Evolutionary conservation across 2,888 invertebrate genomes (phyloP), one percentile per base, ranked within the genome.

Genomic region (Parascotia fuliginaria): DNA sequence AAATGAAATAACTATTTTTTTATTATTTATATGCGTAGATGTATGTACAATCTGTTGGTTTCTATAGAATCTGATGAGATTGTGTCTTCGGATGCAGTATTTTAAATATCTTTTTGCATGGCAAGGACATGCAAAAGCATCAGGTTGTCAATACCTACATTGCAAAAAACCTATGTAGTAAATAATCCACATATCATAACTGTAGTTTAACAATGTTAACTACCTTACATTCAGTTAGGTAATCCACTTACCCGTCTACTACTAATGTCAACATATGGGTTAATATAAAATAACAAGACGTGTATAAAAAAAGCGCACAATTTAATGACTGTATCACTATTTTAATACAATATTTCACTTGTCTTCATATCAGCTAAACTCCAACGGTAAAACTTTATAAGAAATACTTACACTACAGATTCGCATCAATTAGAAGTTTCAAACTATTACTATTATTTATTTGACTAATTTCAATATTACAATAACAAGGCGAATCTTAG

Each of bases 271-370:
- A n/a, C n/a, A n/a, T n/a, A n/a, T n/a, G n/a, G n/a, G n/a, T n/a
- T n/a, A n/a, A n/a, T n/a, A n/a, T n/a, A n/a, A 42, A 63, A 63
- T 59, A 42, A 72, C 42, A 62, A 48, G 31, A 62, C 45, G 12
- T 12, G 27, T 60, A 48, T 67, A 65, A 73, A 80, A 19, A 84
- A 81, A 85, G 81, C 85, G 72, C 66, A 71, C 71, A 76, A 75
- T 71, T 73, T 73, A 60, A 83, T 82, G 85, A 80, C 72, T 75
- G 67, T 75, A 69, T 69, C 67, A 70, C 77, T 81, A 75, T 61
- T 70, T 64, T 73, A n/a, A 75, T 81, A 81, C 70, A 79, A 62
- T 70, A 65, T 65, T 62, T 53, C 48, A 69, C 60, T 65, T 62
- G 70, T 70, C 54, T 75, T 71, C 63, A 70, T 60, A 68, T 64